Evolutionary conservation across 1,140 invertebrate genomes (phyloP), one percentile per base, ranked within the genome.

Genomic region (Chelonus insularis): DNA sequence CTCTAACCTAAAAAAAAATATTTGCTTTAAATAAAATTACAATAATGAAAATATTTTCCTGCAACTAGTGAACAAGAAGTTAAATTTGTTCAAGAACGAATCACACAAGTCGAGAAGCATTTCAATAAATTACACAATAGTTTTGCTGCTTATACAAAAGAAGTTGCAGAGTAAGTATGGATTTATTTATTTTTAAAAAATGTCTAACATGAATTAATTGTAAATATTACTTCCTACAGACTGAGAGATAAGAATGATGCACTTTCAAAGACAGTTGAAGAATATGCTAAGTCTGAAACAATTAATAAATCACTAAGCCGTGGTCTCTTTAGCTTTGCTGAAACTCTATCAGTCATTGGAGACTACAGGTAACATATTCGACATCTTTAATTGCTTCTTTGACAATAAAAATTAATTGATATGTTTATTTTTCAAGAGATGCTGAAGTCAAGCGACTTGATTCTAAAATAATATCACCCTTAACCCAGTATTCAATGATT

Each of bases 281-380:
- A 77, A n/a, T 89, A 88, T 70, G 84, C 87, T 0, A 85, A 88
- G 59, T 83, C 84, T 5, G 89, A 91, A 77, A 82, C 84, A 48
- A 84, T 91, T 21, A 90, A 90, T 73, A 87, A 87, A 71, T 88
- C 87, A 1, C 69, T 89, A 8, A 85, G 84, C 55, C 72, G 75
- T 2, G 86, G 86, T 7, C 72, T 91, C 4, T 81, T 83, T 20
- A 87, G 87, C 70, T 84, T 91, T 60, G 86, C 88, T 1, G 82
- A 84, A 43, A 86, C 85, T 1, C 73, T 91, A 2, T 86, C 84
- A n/a, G 83, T 86, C 11, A 82, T 90, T 47, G 86, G 87, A 39
- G 88, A 89, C 77, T 90, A 90, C 65, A 84, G 87, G 76, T 78
- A n/a, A n/a, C n/a, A n/a, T n/a, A n/a, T n/a, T n/a, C n/a, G n/a